Evolutionary conservation across 2,888 invertebrate genomes (phyloP), one percentile per base, ranked within the genome.

Genomic region (Drosophila tanythrix): DNA sequence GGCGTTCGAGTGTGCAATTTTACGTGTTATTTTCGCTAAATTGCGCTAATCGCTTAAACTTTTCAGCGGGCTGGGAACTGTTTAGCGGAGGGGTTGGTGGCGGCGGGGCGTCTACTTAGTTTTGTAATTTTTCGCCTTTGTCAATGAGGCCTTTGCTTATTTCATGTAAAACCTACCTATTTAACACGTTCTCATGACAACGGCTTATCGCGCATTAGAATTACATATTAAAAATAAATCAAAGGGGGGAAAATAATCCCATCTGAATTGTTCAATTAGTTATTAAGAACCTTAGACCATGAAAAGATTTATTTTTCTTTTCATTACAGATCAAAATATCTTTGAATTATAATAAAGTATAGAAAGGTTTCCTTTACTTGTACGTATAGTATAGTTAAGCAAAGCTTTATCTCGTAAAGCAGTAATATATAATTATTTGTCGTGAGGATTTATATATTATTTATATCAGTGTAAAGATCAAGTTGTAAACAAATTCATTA

Each of bases 1-100:
- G 66, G 91, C 89, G 88, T 85, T 88, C 78, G 84, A 85, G 88
- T 91, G 90, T 64, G 81, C 81, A 82, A 87, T 88, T 88, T 90
- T 68, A 77, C 82, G 76, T 88, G 87, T 88, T 88, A 83, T 88
- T 77, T 89, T 82, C 82, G 89, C 85, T 90, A 87, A 90, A 90
- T 86, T 89, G 90, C 83, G 76, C 81, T 90, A 86, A 90, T 81
- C 83, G 78, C 77, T 87, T 87, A 76, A 85, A 85, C 79, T 89
- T 88, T 88, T 88, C 70, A 81, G 58, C 67, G 57, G 27, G 35
- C 31, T 33, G 31, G 29, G n/a, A 50, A 50, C 29, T 59, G 51
- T 46, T 57, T 3, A 11, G 31, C 25, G 21, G 10, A 18, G 35
- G 13, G 52, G 46, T 46, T 46, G 51, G 25, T 11, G 59, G 21